Evolutionary conservation across 2,113 vertebrate genomes (phyloP), one percentile per base, ranked within the genome.

Genomic region (Ovis canadensis): DNA sequence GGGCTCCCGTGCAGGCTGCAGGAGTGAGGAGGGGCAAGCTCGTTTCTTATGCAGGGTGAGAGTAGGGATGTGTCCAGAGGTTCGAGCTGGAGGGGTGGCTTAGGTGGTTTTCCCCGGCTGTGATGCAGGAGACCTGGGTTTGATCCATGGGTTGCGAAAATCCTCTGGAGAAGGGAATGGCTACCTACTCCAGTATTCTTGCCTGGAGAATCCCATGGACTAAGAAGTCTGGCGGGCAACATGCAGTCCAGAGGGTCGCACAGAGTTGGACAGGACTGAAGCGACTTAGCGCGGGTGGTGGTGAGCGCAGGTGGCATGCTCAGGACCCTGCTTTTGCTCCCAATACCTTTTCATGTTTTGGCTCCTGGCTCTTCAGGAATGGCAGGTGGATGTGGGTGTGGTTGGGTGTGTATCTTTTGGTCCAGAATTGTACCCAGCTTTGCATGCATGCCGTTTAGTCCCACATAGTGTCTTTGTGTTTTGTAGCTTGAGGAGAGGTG

Each of bases 201-300:
- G 64, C n/a, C 64, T 67, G 62, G 64, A 67, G 64, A 67, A 67
- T 67, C 64, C n/a, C n/a, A 21, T 21, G 64, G 64, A 62, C 64
- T 2, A 17, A 67, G 8, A 17, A 67, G 64, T 7, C 64, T 67
- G 17, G 64, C 9, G 4, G 64, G 17, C 64, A 11, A 21, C 33
- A n/a, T 36, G 17, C 17, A 67, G 33, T n/a, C 33, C 33, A n/a
- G 2, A 67, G 64, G 8, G 16, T 4, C 4, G 1, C 64, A 67
- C 33, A n/a, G 33, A 67, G 17, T 21, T 67, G 64, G 17, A 36
- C 64, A 67, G 8, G 31, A 62, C 60, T 62, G 60, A 36, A 67
- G 8, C 8, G 0, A 67, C 64, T 21, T 11, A 21, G 64, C 1
- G 0, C 8, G 11, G n/a, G 64, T 21, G 64, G 8, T 10, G 9